Conservation (phyloP, 2,888 invertebrate species). For the Rhingia rostrata region DNA sequence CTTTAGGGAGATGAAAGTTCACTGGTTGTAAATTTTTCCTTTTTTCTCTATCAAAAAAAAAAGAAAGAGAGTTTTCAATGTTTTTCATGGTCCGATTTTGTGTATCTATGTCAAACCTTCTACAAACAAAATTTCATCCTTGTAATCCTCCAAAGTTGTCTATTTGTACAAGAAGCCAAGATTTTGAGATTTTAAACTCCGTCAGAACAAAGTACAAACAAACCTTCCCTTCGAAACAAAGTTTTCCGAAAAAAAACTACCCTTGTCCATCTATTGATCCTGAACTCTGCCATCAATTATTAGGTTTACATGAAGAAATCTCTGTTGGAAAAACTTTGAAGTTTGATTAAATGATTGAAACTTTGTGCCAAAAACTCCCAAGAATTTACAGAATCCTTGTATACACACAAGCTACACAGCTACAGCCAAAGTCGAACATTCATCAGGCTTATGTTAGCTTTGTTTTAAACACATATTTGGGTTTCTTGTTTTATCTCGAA, state of each 20-base stretch:
- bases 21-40: constrained; percentile 20
- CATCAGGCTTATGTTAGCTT: constrained; percentile 20
- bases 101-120: background rate
- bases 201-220: constrained; percentile 22
- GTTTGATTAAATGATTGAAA: constrained; percentile 72
- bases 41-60: background rate
- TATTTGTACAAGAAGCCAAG: constrained; percentile 8
- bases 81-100: constrained; percentile 62
- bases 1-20: constrained; percentile 63
- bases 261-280: background rate
- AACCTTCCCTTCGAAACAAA: constrained; percentile 48
- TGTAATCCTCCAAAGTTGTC: too few species aligned
- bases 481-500: constrained; percentile 30
- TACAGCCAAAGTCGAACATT: background rate
- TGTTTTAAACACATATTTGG: constrained; percentile 45
- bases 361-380: constrained; percentile 32
- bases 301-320: constrained; percentile 67
- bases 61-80: constrained; percentile 37
- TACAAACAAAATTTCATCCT: too few species aligned
- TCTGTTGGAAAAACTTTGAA: constrained; percentile 70
- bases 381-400: constrained; percentile 26
- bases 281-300: constrained; percentile 54
- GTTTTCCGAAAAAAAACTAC: constrained; percentile 9
- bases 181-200: background rate
- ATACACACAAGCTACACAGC: background rate